These are phyloP conservation scores for Samia ricini DNA, from an alignment of 1,140 invertebrate genomes.

Conservation along the genomic window DNA sequence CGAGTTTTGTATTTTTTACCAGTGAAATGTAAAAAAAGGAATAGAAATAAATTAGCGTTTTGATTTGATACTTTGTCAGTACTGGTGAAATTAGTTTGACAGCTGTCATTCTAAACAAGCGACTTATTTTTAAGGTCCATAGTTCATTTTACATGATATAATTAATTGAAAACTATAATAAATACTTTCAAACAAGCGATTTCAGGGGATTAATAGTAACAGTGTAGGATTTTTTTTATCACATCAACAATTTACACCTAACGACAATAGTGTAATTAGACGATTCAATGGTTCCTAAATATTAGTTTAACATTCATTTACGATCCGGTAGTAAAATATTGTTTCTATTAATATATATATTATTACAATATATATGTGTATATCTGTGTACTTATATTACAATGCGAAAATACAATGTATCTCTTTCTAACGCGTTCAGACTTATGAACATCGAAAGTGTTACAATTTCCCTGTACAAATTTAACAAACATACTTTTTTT, in stretches of 20 bases:
- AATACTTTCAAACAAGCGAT: background rate
- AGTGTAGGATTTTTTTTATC: constrained; percentile 56
- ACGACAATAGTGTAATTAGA: constrained; percentile 55
- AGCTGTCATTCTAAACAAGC: too few species aligned
- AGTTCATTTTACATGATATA: too few species aligned
- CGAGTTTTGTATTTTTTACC: too few species aligned
- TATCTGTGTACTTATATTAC: constrained; percentile 74
- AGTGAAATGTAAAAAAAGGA: too few species aligned
- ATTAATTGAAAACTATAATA: constrained; percentile 6
- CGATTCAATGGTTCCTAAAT: constrained; percentile 45
- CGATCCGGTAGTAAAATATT: constrained; percentile 72
- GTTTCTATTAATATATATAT: constrained; percentile 60
- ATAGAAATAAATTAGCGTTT: too few species aligned
- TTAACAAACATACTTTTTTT: constrained; percentile 64
- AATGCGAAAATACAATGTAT: constrained; percentile 70
- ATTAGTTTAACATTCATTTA: constrained; percentile 62
- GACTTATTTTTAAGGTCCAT: too few species aligned
- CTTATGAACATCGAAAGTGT: constrained; percentile 69
- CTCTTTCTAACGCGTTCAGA: constrained; percentile 59
- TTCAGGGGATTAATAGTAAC: constrained; percentile 40
- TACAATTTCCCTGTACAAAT: constrained; percentile 70
- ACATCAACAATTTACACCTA: constrained; percentile 59
- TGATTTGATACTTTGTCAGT: too few species aligned
- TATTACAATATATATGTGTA: too few species aligned
- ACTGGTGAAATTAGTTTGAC: too few species aligned